Evolutionary conservation across 2,113 vertebrate genomes (phyloP), one percentile per base, ranked within the genome.

Genomic region (Oncorhynchus kisutch): DNA sequence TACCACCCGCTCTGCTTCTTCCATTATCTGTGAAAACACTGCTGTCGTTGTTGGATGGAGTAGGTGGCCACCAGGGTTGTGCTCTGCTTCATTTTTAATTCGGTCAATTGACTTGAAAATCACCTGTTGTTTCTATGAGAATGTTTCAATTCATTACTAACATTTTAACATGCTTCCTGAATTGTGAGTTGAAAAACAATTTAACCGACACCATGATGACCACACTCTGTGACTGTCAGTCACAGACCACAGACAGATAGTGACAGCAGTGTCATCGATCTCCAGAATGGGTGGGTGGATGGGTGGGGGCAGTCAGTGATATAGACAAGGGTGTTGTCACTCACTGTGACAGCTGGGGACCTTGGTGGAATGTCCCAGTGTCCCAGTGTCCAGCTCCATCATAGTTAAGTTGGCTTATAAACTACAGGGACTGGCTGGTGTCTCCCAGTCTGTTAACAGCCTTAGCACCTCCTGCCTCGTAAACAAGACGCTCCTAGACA

Each of bases 21-120:
- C 87, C 54, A n/a, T 73, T 73, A 49, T 78, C 87, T 89, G 84
- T 85, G 73, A 49, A 88, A 90, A 88, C 86, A 84, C 54, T 0
- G 13, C 1, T 78, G 72, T 67, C 4, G 51, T 76, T 78, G 80
- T 78, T 70, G 25, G 22, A 67, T 18, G 65, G 25, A 22, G 12
- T 14, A 12, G 22, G 24, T 67, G 65, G 9, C 65, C 87, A 83
- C 79, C 84, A 75, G 34, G 62, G 84, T 81, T 78, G 80, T 78
- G 71, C 14, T 29, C 12, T 3, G 24, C n/a, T 66, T 6, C 3
- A 66, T 9, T 62, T 62, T 3, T 0, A 24, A n/a, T 64, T 64
- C 1, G 3, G 13, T 59, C 60, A 14, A 4, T 62, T 62, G 60
- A n/a, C 22, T 60, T 60, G 57, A 60, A n/a, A 14, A 16, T 22